phyloP scores from a whole-genome alignment of 2,888 invertebrate genomes.

The Aricia artaxerxes region DNA sequence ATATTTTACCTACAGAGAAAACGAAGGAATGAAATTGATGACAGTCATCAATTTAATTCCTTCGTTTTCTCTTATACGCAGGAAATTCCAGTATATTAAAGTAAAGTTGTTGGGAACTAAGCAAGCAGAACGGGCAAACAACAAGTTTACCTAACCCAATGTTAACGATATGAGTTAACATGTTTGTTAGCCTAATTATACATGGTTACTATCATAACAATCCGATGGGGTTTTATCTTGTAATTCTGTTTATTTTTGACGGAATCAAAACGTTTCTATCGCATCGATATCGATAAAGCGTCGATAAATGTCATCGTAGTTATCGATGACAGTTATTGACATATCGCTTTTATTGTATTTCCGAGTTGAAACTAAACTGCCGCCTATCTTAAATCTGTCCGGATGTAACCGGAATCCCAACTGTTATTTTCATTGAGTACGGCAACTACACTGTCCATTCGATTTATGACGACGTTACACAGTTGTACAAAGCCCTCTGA shows the following conservation, averaged over 20 bases:
- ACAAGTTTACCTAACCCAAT: constrained; percentile 28
- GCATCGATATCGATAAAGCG: constrained; percentile 11
- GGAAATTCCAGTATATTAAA: constrained; percentile 26
- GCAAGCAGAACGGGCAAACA: constrained; percentile 26
- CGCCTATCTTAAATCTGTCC: constrained; percentile 21
- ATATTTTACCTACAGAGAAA: background rate
- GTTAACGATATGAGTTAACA: constrained; percentile 31
- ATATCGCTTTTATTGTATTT: constrained; percentile 19
- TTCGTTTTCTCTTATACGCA: background rate
- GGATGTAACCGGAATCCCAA: constrained; percentile 19
- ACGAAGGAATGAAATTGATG: no score
- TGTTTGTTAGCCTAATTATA: constrained; percentile 30
- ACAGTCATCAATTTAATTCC: background rate
- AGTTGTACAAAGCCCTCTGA: constrained; percentile 18
- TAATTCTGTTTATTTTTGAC: constrained; percentile 13
- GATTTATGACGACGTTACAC: constrained; percentile 17
- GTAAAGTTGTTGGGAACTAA: constrained; percentile 26
- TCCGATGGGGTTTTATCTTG: constrained; percentile 15
- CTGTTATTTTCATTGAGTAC: constrained; percentile 14
- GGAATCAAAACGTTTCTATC: background rate
- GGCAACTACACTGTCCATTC: constrained; percentile 16
- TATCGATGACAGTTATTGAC: constrained; percentile 19
- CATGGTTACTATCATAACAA: constrained; percentile 31
- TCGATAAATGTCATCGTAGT: constrained; percentile 22
- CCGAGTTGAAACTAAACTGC: constrained; percentile 21